Evolutionary conservation across 2,888 invertebrate species (phyloP).

Genomic region (Cryptus viduatorius): DNA sequence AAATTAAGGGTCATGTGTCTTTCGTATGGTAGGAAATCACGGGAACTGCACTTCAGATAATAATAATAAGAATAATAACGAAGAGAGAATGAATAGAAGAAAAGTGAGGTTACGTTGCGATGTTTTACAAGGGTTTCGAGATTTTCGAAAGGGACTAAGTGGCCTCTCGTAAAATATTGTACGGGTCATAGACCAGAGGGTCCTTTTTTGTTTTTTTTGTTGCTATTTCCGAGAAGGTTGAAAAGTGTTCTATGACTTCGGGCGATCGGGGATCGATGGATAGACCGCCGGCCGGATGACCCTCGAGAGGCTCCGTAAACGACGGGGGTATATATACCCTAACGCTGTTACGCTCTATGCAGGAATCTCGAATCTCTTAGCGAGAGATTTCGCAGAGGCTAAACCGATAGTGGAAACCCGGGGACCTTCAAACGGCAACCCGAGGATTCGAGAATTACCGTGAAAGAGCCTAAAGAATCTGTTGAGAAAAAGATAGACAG

Average conservation of each 20-base stretch:
- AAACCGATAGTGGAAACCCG: slow-evolving; percentile 2
- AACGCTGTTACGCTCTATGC: not conserved
- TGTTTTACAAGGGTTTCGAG: not conserved
- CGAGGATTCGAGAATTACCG: slow-evolving; percentile 24
- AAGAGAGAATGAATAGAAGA: not conserved
- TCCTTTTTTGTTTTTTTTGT: slow-evolving; percentile 9
- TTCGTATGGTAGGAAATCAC: not conserved
- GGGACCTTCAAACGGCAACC: slow-evolving; percentile 21
- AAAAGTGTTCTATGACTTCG: slow-evolving; percentile 19
- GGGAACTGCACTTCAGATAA: not conserved
- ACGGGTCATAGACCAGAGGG: not conserved
- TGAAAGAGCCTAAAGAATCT: slow-evolving; percentile 22
- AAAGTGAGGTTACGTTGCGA: not conserved
- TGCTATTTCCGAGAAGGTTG: slow-evolving; percentile 36
- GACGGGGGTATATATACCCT: slow-evolving; percentile 32
- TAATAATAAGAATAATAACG: not conserved
- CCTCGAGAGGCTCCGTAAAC: slow-evolving; percentile 24
- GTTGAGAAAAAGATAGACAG: not conserved
- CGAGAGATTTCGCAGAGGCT: slow-evolving; percentile 5
- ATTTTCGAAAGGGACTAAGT: not conserved
- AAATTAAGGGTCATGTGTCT: not conserved
- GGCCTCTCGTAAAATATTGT: not conserved
- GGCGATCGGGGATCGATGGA: slow-evolving; percentile 25
- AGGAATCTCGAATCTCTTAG: slow-evolving; percentile 37
- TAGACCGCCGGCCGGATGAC: slow-evolving; percentile 4